These are phyloP conservation scores for Blastobasis adustella DNA, from an alignment of 2,888 invertebrate genomes.

Conservation along the genomic window DNA sequence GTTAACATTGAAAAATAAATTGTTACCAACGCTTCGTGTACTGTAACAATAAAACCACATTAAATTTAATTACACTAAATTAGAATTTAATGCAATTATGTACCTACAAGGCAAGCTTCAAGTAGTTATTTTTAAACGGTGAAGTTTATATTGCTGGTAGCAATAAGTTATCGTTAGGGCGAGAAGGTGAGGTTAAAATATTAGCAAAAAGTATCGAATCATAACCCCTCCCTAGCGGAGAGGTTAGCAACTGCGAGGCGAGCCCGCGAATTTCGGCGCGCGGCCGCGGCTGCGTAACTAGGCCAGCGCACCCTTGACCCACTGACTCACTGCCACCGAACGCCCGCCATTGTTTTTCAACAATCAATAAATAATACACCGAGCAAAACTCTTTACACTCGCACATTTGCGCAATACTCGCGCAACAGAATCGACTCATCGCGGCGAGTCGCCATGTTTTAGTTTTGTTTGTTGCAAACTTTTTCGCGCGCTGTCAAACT, in stretches of 20 bases:
- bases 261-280: conserved; percentile 69
- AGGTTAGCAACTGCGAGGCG: conserved; percentile 63
- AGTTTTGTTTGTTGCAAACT: conserved; percentile 22
- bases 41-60: too few species aligned
- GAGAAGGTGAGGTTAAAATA: conserved; percentile 14
- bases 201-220: conserved; percentile 11
- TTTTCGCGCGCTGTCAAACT: conserved; percentile 42
- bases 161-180: too few species aligned
- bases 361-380: conserved; percentile 73
- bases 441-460: conserved; percentile 26
- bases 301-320: conserved; percentile 69
- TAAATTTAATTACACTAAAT: too few species aligned
- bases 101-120: too few species aligned
- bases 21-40: too few species aligned
- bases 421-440: conserved; percentile 34
- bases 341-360: conserved; percentile 71
- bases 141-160: too few species aligned
- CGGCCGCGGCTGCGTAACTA: conserved; percentile 55
- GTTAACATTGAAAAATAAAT: too few species aligned
- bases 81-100: too few species aligned
- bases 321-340: conserved; percentile 70
- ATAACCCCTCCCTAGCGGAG: conserved; percentile 42
- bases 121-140: too few species aligned
- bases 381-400: conserved; percentile 55
- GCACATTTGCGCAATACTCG: conserved; percentile 52